Conservation (phyloP, 2,888 invertebrate species). For the Rugalucina vietnamica region DNA sequence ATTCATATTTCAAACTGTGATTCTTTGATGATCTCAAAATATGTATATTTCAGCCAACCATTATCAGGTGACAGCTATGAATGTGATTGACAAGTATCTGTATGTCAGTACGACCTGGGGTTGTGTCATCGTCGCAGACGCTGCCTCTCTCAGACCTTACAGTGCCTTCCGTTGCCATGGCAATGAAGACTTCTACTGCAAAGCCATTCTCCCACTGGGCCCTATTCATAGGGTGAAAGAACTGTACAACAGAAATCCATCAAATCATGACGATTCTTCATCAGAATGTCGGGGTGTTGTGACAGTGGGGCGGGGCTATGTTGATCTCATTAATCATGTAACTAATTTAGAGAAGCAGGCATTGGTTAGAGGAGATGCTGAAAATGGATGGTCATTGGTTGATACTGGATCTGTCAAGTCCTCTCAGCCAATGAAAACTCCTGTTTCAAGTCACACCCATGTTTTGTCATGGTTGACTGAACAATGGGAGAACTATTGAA, state of each 20-base stretch:
- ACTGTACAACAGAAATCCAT: not conserved
- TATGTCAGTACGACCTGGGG: constrained; percentile 98
- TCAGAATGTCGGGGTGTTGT: constrained; percentile 64
- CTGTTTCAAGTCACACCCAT: constrained; percentile 66
- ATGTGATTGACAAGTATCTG: constrained; percentile 86
- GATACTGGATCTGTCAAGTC: constrained; percentile 30
- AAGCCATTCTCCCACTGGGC: constrained; percentile 70
- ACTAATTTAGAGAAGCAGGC: constrained; percentile 35
- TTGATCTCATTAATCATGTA: constrained; percentile 65
- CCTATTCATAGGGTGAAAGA: not conserved
- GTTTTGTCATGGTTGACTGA: constrained; percentile 74
- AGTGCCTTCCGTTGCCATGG: constrained; percentile 90
- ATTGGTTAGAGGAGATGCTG: constrained; percentile 26
- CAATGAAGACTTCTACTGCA: constrained; percentile 74
- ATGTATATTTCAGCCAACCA: constrained; percentile 80
- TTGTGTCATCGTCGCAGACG: constrained; percentile 95
- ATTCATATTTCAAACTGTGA: too few relatives aligned
- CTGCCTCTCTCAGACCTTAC: constrained; percentile 91
- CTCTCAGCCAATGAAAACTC: constrained; percentile 13
- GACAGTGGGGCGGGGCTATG: constrained; percentile 74
- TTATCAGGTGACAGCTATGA: constrained; percentile 89
- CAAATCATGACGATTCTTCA: not conserved
- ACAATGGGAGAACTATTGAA: constrained; percentile 76
- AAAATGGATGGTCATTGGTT: constrained; percentile 39
- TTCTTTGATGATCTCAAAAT: too few relatives aligned